Evolutionary conservation across 2,113 vertebrate species (phyloP).

Genomic region (Jacana jacana): DNA sequence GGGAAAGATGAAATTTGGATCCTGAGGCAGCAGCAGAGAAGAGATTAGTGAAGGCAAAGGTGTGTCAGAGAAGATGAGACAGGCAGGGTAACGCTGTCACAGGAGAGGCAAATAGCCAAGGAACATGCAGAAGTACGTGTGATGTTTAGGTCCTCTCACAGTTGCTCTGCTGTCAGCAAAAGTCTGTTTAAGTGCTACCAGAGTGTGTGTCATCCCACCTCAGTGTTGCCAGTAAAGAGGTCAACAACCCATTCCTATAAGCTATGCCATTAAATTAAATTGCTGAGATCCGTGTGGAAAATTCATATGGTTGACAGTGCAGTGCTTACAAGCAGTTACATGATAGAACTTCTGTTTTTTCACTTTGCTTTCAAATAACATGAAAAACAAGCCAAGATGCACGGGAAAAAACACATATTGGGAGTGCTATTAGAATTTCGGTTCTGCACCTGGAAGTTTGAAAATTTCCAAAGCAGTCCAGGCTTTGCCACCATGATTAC

Average conservation of each 20-base stretch:
- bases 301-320: background rate
- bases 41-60: constrained; percentile 1
- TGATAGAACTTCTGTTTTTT: constrained; percentile 20
- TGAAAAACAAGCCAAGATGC: background rate
- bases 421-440: background rate
- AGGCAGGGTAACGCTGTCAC: background rate
- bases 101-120: background rate
- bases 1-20: background rate
- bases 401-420: background rate
- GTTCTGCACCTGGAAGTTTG: background rate
- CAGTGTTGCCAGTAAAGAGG: background rate
- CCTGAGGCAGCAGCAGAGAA: background rate
- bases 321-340: background rate
- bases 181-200: constrained; percentile 1
- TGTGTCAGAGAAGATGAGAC: background rate
- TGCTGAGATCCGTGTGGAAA: constrained; percentile 18
- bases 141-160: background rate
- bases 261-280: background rate
- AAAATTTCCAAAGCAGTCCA: background rate
- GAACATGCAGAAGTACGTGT: background rate
- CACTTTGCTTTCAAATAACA: constrained; percentile 10
- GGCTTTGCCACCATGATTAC: background rate
- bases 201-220: constrained; percentile 11
- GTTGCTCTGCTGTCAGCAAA: constrained; percentile 19
- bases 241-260: background rate